phyloP scores from a whole-genome alignment of 2,797 vertebrate species.

The Limnodromus scolopaceus region DNA sequence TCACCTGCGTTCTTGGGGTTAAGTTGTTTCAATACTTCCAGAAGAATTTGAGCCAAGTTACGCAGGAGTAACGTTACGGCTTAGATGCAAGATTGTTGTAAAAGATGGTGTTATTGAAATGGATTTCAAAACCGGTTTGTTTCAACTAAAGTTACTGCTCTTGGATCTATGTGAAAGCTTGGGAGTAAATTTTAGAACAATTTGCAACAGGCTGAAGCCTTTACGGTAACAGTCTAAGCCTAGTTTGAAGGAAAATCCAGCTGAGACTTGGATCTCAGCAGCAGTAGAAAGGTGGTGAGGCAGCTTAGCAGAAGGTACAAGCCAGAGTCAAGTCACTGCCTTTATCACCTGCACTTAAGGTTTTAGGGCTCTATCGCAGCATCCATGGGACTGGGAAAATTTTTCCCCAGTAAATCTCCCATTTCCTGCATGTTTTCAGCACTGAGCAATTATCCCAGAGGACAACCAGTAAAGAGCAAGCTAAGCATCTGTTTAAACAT shows the following conservation, averaged over 20 bases:
- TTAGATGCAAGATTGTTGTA: neutral
- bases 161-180: neutral
- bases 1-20: neutral
- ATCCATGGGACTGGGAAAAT: neutral
- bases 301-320: neutral
- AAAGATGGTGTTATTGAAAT: neutral
- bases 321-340: neutral
- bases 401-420: neutral
- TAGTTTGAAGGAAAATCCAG: neutral
- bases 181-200: neutral
- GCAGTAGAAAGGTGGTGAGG: neutral
- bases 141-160: neutral
- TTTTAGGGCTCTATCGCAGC: neutral
- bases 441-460: neutral
- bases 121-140: neutral
- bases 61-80: neutral
- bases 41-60: neutral
- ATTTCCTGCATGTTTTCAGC: neutral
- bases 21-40: too few relatives aligned
- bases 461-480: neutral
- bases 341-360: neutral
- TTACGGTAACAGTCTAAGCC: rapidly evolving
- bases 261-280: neutral
- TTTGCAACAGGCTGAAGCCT: neutral
- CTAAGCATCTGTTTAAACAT: neutral